Conservation (phyloP, 2,888 invertebrate genomes). For the Ormia ochracea region DNA sequence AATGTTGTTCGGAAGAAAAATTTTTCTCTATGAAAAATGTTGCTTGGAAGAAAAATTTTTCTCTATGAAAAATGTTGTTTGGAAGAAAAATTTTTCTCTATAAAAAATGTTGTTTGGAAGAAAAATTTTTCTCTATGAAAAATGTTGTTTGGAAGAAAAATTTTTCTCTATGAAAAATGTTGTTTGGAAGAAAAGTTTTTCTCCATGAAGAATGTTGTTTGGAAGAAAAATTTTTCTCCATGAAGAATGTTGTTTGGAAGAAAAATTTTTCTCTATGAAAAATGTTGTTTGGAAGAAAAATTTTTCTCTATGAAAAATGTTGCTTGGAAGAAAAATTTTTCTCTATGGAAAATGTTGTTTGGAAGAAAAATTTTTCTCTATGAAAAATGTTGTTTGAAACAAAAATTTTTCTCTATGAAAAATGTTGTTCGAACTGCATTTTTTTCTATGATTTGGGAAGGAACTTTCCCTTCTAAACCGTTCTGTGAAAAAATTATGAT, state of each 20-base stretch:
- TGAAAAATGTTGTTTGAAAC: not conserved
- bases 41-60: not conserved
- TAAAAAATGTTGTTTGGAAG: not conserved
- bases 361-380: not conserved
- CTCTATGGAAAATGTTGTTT: not conserved
- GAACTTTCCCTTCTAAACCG: too few species aligned
- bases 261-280: not conserved
- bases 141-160: not conserved
- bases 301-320: not conserved
- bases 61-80: not conserved
- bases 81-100: not conserved
- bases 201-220: not conserved
- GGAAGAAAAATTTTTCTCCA: not conserved
- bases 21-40: not conserved
- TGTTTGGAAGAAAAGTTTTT: not conserved
- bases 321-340: not conserved
- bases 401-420: not conserved
- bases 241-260: not conserved
- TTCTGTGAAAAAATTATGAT: too few species aligned
- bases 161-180: not conserved
- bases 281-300: not conserved
- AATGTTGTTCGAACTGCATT: not conserved
- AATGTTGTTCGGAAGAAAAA: not conserved
- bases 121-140: not conserved
- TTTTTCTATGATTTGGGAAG: not conserved